These are phyloP conservation scores for Papilio dardanus DNA, from an alignment of 1,140 invertebrate species.

Conservation along the genomic window DNA sequence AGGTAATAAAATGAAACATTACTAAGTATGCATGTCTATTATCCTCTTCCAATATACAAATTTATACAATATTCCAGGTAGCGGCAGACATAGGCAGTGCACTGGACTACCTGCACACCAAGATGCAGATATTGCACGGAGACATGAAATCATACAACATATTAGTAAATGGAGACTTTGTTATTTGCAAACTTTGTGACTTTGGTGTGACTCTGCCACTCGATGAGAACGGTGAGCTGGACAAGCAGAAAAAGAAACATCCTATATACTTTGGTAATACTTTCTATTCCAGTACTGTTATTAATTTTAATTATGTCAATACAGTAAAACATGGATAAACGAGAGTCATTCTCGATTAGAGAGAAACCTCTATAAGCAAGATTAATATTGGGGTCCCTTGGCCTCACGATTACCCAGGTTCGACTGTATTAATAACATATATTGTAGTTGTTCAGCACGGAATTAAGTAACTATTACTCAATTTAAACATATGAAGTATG, in stretches of 20 bases:
- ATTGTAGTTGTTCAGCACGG: too few relatives aligned
- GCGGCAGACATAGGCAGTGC: conserved; percentile 87
- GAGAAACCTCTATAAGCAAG: too few relatives aligned
- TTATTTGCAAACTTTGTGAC: conserved; percentile 91
- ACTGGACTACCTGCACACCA: conserved; percentile 90
- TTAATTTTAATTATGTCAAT: too few relatives aligned
- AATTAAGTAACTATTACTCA: too few relatives aligned
- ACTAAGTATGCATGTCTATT: too few relatives aligned
- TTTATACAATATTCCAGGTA: conserved; percentile 62
- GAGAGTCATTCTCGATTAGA: too few relatives aligned
- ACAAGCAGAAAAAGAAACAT: conserved; percentile 82
- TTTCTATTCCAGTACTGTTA: too few relatives aligned
- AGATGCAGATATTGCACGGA: conserved; percentile 88
- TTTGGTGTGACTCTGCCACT: conserved; percentile 91
- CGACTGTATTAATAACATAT: too few relatives aligned
- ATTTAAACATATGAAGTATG: too few relatives aligned
- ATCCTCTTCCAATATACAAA: neutral
- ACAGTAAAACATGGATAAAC: too few relatives aligned
- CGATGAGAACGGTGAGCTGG: conserved; percentile 85
- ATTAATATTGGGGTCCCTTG: too few relatives aligned
- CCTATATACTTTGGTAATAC: conserved; percentile 62
- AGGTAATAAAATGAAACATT: conserved; percentile 67
- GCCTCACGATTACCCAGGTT: too few relatives aligned
- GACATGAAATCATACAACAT: conserved; percentile 94
- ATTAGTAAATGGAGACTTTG: conserved; percentile 88